Conservation (phyloP, 2,113 vertebrate genomes). For the Psittacus erithacus region DNA sequence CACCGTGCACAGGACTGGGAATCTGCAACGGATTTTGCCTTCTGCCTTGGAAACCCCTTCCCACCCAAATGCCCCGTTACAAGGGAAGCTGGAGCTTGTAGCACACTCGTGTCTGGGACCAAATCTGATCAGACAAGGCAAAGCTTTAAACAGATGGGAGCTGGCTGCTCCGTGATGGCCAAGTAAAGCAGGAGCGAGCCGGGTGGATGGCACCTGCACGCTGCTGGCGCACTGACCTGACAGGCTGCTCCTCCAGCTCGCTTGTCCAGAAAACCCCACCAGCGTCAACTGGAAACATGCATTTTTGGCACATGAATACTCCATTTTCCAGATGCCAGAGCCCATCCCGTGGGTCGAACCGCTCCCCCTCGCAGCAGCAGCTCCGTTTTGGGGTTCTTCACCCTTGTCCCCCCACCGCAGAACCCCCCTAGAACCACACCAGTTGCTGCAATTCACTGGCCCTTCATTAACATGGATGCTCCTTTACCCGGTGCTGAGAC, state of each 20-base stretch:
- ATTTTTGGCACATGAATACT: not conserved
- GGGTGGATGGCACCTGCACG: not conserved
- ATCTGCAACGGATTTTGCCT: accelerated
- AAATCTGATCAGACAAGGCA: accelerated
- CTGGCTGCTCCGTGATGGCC: accelerated
- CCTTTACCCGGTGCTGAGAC: conserved; percentile 45
- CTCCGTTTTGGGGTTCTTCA: not conserved
- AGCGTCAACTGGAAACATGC: accelerated
- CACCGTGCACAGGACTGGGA: accelerated
- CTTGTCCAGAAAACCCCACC: not conserved
- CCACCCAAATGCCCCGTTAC: accelerated
- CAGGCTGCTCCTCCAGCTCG: not conserved
- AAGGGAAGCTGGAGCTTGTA: accelerated
- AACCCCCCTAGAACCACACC: not conserved
- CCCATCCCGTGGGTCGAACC: accelerated
- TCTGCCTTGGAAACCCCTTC: not conserved
- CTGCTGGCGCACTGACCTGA: not conserved
- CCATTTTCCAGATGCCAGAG: accelerated
- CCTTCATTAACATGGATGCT: conserved; percentile 65
- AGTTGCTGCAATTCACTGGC: conserved; percentile 9
- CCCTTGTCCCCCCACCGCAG: not conserved
- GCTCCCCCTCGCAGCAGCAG: not conserved
- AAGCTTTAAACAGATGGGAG: not conserved
- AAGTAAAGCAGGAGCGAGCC: accelerated
- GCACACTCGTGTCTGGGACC: accelerated